Evolutionary conservation across 2,888 invertebrate species (phyloP).

Genomic region (Sinopyrophorus schimmeli): DNA sequence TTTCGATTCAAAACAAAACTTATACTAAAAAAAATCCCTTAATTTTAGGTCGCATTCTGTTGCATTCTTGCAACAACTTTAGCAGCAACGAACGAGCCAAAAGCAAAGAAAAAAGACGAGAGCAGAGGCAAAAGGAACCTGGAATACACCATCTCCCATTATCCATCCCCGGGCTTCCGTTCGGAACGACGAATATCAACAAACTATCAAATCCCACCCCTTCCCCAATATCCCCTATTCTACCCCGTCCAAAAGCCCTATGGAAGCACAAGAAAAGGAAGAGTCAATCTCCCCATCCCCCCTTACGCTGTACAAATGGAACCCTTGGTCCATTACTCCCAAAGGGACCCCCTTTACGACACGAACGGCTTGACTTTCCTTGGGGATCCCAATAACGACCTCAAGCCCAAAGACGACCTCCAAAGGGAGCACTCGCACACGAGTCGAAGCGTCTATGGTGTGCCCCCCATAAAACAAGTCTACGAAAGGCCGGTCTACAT

Average conservation of each 20-base stretch:
- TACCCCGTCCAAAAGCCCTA: conserved; percentile 47
- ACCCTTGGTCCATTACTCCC: conserved; percentile 77
- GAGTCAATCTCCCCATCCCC: conserved; percentile 60
- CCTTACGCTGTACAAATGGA: conserved; percentile 82
- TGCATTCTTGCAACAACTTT: conserved; percentile 60
- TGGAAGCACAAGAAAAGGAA: conserved; percentile 47
- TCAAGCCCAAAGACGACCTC: conserved; percentile 56
- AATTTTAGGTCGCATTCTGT: conserved; percentile 62
- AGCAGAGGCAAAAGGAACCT: conserved; percentile 62
- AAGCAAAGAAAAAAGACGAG: conserved; percentile 40
- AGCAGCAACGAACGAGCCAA: conserved; percentile 54
- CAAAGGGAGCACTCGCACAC: conserved; percentile 55
- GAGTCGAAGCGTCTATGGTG: conserved; percentile 57
- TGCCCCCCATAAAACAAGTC: conserved; percentile 47
- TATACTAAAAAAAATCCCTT: conserved; percentile 9
- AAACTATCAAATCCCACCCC: conserved; percentile 46
- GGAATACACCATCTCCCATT: conserved; percentile 64
- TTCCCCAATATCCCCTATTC: conserved; percentile 44
- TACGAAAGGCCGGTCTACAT: conserved; percentile 56
- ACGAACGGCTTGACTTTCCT: conserved; percentile 53
- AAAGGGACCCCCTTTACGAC: conserved; percentile 76
- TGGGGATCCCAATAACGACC: conserved; percentile 55
- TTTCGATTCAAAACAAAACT: too few relatives aligned
- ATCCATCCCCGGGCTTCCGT: conserved; percentile 61
- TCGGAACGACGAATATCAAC: conserved; percentile 61